Conservation (phyloP, 2,797 vertebrate genomes). For the Psittacula echo region DNA sequence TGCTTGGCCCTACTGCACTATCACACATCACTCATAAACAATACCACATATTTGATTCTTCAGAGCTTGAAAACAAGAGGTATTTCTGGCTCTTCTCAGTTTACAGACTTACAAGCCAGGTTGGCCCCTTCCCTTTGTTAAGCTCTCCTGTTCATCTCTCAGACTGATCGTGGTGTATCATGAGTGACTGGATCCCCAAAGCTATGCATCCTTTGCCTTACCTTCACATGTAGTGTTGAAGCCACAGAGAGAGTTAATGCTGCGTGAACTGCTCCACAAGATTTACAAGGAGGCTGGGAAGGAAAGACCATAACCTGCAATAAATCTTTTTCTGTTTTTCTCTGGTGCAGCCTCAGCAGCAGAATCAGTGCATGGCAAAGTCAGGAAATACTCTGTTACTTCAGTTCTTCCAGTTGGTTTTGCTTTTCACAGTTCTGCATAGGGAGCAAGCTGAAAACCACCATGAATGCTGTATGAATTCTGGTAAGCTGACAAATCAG, state of each 20-base stretch:
- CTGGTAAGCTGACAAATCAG: background rate
- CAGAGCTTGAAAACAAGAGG: background rate
- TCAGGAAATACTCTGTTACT: background rate
- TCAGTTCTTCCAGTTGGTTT: background rate
- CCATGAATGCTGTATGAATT: background rate
- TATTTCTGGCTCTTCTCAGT: background rate
- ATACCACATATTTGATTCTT: background rate
- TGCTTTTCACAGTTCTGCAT: background rate
- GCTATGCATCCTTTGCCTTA: background rate
- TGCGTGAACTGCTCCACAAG: background rate
- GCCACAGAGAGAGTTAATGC: background rate
- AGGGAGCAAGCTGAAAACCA: background rate
- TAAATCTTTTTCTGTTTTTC: background rate
- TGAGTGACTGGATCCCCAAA: background rate
- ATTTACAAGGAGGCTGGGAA: background rate
- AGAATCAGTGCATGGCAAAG: background rate
- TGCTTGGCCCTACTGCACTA: rapidly evolving
- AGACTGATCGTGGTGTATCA: rapidly evolving
- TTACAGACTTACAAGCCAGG: background rate
- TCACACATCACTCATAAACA: background rate
- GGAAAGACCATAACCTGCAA: background rate
- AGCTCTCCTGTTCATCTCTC: background rate
- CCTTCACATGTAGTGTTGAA: background rate
- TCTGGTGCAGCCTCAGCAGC: background rate
- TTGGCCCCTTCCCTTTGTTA: background rate